Percentiles rank a stretch among this genome's conserved stretches.
Evolutionary conservation across 1,140 invertebrate genomes (phyloP).

Genomic region (Solenopsis invicta): DNA sequence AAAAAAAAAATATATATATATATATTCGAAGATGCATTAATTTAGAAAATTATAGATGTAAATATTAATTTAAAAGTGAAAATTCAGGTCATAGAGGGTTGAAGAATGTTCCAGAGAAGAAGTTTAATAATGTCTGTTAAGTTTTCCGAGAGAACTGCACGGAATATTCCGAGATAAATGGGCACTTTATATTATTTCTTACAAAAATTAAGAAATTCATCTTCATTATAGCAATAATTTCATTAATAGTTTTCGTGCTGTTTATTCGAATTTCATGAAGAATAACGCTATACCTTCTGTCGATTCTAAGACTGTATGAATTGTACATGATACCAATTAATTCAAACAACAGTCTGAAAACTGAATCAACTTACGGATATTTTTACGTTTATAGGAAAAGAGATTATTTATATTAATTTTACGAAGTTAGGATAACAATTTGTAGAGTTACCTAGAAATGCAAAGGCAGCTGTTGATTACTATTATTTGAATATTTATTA

Average conservation of each 20-base stretch:
- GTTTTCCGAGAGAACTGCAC: conserved; percentile 20
- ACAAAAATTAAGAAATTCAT: conserved; percentile 5
- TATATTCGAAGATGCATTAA: conserved; percentile 16
- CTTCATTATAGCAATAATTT: conserved; percentile 1
- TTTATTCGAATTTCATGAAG: background rate
- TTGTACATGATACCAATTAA: background rate
- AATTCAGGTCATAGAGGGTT: conserved; percentile 2
- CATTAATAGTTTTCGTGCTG: background rate
- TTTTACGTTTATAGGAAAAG: conserved; percentile 17
- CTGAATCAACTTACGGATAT: background rate
- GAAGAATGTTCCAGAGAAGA: conserved; percentile 3
- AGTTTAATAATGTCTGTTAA: conserved; percentile 21
- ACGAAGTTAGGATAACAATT: conserved; percentile 18
- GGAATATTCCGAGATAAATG: background rate
- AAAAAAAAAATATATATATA: background rate
- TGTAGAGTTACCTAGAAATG: background rate
- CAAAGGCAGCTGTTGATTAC: background rate
- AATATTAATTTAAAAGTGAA: conserved; percentile 27
- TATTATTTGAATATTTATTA: conserved; percentile 35
- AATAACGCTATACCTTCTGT: background rate
- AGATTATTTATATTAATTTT: conserved; percentile 16
- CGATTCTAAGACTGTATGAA: conserved; percentile 5
- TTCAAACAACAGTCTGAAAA: conserved; percentile 4
- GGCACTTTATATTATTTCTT: background rate
- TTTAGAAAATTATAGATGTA: conserved; percentile 36